Percentiles rank a stretch among this genome's conserved stretches.
Conservation (phyloP, 35 echinoderm and acorn worm genomes). For the Ptychodera flava region DNA sequence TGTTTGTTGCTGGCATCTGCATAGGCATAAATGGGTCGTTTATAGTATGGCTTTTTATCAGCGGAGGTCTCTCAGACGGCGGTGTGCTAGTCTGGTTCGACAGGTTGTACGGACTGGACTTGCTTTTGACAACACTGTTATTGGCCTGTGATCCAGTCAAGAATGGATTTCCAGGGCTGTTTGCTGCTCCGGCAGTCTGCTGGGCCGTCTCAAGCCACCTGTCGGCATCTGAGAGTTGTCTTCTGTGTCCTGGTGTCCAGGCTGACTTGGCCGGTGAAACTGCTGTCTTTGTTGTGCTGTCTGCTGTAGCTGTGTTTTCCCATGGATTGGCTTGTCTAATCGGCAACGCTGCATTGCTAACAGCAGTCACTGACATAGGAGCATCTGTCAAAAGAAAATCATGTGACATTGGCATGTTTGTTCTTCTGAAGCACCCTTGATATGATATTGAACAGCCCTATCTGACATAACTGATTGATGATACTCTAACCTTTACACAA, state of each 20-base stretch:
- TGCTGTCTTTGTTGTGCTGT: background rate
- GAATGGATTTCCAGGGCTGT: background rate
- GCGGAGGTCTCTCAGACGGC: background rate
- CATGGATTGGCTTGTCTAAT: slow-evolving; percentile 22
- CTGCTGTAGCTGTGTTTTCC: background rate
- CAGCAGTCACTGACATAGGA: background rate
- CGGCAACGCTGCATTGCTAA: background rate
- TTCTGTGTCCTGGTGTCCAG: background rate
- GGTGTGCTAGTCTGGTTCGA: background rate
- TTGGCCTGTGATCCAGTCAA: background rate
- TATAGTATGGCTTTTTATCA: background rate
- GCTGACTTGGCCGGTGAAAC: background rate
- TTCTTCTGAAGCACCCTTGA: too few species aligned
- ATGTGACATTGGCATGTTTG: too few species aligned
- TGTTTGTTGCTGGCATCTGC: slow-evolving; percentile 16
- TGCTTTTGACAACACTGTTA: background rate
- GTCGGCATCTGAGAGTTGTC: background rate
- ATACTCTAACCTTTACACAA: too few species aligned
- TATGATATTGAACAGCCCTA: too few species aligned
- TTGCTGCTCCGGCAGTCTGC: background rate
- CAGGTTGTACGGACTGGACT: background rate
- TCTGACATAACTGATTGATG: too few species aligned
- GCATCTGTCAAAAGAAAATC: background rate
- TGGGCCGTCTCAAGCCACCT: slow-evolving; percentile 5
- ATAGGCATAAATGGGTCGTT: background rate